Evolutionary conservation across 2,797 vertebrate species (phyloP), one percentile per base, ranked within the genome.

Genomic region (Lutjanus argentimaculatus): DNA sequence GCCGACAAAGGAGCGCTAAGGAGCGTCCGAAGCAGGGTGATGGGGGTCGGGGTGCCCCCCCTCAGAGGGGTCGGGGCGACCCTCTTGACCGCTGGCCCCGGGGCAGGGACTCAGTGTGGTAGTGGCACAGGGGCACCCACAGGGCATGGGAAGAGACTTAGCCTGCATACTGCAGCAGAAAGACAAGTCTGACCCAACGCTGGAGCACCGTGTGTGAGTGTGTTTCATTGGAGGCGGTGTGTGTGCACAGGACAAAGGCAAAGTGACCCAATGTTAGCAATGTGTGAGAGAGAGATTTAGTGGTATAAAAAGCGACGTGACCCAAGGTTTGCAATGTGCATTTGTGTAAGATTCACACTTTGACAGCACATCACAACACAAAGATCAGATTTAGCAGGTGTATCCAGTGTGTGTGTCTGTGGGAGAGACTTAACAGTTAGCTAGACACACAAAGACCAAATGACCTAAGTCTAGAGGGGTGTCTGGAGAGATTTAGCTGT

Each of bases 1-100:
- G 83, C 87, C 94, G 93, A 97, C 97, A 97, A 97, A 96, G 95
- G 94, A 96, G 91, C 87, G 89, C 94, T 98, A 96, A 96, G 96
- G 96, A 96, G 95, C 67, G 66, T 95, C 95, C 92, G 79, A 81
- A 82, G 93, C 92, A 43, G 89, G 96, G 95, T 94, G 92, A 93
- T 75, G 79, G 91, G 91, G 94, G 94, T 94, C 84, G 90, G 80
- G 87, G 79, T 85, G 56, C 79, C 83, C 87, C 89, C 87, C 86
- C 85, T 80, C 74, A 69, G 85, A 86, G 89, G 96, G 95, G 96
- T 96, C 94, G 51, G 79, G 84, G 89, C 96, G 96, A 97, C 96
- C 97, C 96, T 96, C 96, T 96, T 97, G 95, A 97, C 96, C 96
- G 91, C 75, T 92, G 97, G 91, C 93, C 97, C 94, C 91, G 43